Percentiles rank a stretch among this genome's conserved stretches.
These are phyloP conservation scores for Tylochromis polylepis DNA, from an alignment of 2,113 vertebrate genomes.

Conservation along the genomic window DNA sequence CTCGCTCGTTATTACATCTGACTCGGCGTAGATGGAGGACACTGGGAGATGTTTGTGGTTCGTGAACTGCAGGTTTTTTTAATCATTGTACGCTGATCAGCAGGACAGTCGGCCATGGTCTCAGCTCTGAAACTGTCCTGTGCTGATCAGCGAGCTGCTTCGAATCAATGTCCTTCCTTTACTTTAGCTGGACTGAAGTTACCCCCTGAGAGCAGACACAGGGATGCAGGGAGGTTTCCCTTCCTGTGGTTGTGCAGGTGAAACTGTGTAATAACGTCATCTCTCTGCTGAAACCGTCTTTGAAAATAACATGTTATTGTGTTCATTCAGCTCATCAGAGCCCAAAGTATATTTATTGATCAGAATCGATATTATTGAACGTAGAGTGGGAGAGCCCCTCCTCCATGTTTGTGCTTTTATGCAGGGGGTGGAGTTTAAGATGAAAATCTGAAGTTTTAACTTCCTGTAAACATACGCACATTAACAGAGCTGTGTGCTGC, in stretches of 20 bases:
- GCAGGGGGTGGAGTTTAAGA: not conserved
- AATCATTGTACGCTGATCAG: not conserved
- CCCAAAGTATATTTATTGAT: not conserved
- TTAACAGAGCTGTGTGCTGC: not conserved
- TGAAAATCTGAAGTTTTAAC: not conserved
- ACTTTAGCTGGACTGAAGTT: not conserved
- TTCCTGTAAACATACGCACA: not conserved
- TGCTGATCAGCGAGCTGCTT: not conserved
- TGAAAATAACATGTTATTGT: not conserved
- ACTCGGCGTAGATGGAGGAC: not conserved
- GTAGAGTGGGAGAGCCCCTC: not conserved
- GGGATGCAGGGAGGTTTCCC: not conserved
- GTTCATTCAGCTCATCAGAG: not conserved
- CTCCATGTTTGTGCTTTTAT: not conserved
- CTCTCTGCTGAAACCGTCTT: not conserved
- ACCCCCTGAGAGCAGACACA: not conserved
- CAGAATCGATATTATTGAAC: not conserved
- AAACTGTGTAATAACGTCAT: not conserved
- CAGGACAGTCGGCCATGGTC: not conserved
- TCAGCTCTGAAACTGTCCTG: not conserved
- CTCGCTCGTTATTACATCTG: not conserved
- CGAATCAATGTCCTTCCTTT: not conserved
- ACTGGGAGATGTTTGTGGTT: not conserved
- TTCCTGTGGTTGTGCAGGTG: not conserved
- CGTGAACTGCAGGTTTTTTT: not conserved